phyloP scores from a whole-genome alignment of 1,140 invertebrate genomes.

The Drosophila mayri region DNA sequence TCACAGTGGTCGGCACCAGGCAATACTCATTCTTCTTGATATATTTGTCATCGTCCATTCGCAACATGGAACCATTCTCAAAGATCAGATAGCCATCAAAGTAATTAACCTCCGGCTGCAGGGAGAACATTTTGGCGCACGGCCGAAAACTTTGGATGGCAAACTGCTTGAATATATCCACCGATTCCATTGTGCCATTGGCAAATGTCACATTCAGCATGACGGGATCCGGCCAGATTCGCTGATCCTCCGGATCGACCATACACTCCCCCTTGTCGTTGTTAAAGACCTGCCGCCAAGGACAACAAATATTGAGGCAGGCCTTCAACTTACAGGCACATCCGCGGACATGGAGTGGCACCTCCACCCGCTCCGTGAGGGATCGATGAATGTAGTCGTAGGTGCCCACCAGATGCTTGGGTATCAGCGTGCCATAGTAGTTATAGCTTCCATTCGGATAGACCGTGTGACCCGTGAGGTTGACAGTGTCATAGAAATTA shows the following conservation, averaged over 20 bases:
- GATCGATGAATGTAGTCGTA: constrained; percentile 74
- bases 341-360: constrained; percentile 62
- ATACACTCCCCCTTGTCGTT: constrained; percentile 27
- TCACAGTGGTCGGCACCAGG: constrained; percentile 54
- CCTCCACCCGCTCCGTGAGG: constrained; percentile 59
- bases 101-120: constrained; percentile 51
- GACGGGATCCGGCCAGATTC: constrained; percentile 54
- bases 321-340: constrained; percentile 80
- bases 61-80: constrained; percentile 70
- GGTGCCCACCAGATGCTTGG: constrained; percentile 61
- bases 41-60: constrained; percentile 48
- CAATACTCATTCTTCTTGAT: constrained; percentile 76
- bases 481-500: constrained; percentile 78
- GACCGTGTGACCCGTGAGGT: constrained; percentile 58
- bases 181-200: constrained; percentile 30
- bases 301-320: constrained; percentile 80
- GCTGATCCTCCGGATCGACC: constrained; percentile 29
- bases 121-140: constrained; percentile 69
- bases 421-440: constrained; percentile 70
- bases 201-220: constrained; percentile 68
- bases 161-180: constrained; percentile 71
- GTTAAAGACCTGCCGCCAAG: constrained; percentile 63
- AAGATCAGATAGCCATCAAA: constrained; percentile 67
- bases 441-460: constrained; percentile 72
- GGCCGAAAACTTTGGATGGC: constrained; percentile 76